A percentile compares a stretch with the other conserved stretches of the same genome.
Evolutionary conservation across 2,888 invertebrate species (phyloP).

Genomic region (Corbicula japonica): DNA sequence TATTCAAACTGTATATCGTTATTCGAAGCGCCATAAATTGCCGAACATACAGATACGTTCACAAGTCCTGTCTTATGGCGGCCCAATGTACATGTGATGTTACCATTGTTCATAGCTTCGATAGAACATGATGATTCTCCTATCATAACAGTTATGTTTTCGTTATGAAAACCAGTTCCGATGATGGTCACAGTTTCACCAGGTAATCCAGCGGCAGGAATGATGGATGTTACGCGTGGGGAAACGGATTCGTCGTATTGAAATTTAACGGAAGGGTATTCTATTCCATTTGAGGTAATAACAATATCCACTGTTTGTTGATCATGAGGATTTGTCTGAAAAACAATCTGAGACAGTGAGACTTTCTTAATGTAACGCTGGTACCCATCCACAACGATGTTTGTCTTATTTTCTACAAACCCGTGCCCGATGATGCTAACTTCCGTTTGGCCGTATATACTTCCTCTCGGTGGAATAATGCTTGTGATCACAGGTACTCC

Average conservation of each 20-base stretch:
- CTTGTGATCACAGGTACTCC: slow-evolving; percentile 49
- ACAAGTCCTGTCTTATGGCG: slow-evolving; percentile 62
- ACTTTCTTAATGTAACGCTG: slow-evolving; percentile 62
- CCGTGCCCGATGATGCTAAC: slow-evolving; percentile 72
- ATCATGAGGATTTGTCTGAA: slow-evolving; percentile 66
- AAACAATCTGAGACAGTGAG: slow-evolving; percentile 64
- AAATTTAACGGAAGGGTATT: slow-evolving; percentile 60
- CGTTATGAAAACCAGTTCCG: slow-evolving; percentile 65
- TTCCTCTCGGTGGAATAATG: slow-evolving; percentile 65
- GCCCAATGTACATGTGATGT: slow-evolving; percentile 67
- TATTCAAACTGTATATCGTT: slow-evolving; percentile 65
- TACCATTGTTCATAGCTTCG: slow-evolving; percentile 34
- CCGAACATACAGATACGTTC: slow-evolving; percentile 59
- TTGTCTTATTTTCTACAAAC: slow-evolving; percentile 66
- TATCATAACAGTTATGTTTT: slow-evolving; percentile 34
- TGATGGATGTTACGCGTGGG: slow-evolving; percentile 64
- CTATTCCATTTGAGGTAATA: slow-evolving; percentile 67
- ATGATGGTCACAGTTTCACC: slow-evolving; percentile 67
- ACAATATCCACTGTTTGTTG: slow-evolving; percentile 56
- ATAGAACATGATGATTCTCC: slow-evolving; percentile 66
- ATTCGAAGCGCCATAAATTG: slow-evolving; percentile 64
- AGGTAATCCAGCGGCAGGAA: slow-evolving; percentile 64
- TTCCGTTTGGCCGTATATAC: slow-evolving; percentile 59
- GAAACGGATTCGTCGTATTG: slow-evolving; percentile 58
- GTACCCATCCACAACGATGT: slow-evolving; percentile 66